Base-by-base conservation (phyloP, 2,888 invertebrate species). In the Venusia cambrica region DNA sequence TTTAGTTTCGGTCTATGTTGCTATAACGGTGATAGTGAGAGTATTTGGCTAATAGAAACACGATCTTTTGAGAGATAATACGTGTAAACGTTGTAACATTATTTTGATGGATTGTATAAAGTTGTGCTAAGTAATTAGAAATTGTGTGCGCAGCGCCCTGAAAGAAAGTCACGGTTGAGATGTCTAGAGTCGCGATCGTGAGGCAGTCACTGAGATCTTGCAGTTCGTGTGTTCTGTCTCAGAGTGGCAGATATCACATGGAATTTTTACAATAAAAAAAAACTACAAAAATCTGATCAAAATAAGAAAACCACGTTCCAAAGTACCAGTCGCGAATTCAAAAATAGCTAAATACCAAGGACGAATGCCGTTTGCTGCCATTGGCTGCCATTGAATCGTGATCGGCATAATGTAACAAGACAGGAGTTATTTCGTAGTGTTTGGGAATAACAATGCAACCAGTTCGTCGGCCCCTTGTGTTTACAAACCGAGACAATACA, bases 91-190 rank as follows among this genome's bases (percentile, higher is more conserved):
- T 43, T 45, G 24, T 37, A 36, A 45, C 29, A 38, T 31, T 12
- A 28, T 50, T 50, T 47, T 45, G 41, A 51, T 45, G 38, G 21
- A 32, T 38, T 25, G 17, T 43, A 38, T 38, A 45, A 65, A 73
- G 65, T 61, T 68, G 59, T 70, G 63, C 65, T 73, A n/a, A n/a
- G n/a, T n/a, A 73, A 68, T 71, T 67, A 64, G 61, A 69, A 70
- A 64, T 61, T 58, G 54, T 54, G 62, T 52, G 62, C 53, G 62
- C 70, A 64, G 51, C 57, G 60, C 79, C 75, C 80, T 78, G 64
- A 71, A 66, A 71, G 66, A 71, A 64, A 70, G 80, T 84, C 67
- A 80, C 81, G 85, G 71, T 84, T 68, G 81, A 73, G 67, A 68
- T 74, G 60, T 59, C 54, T 54, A 60, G 60, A 67, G 57, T 22